Base-by-base conservation (phyloP, 1,140 invertebrate species). In the Phymorhynchus buccinoides region DNA sequence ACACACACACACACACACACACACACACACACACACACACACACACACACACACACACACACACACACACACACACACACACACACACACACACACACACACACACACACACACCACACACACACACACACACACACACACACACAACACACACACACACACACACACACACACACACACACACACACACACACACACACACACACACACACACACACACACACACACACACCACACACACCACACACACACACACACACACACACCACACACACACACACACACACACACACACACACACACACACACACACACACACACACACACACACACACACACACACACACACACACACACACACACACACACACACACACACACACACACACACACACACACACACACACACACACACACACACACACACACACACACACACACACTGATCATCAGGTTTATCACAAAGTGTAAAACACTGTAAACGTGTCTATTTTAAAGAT, bases 311-410 rank as follows among this genome's bases (percentile, higher is more conserved):
- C 66, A 12, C 9, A 68, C 27, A 32, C 32, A 32, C 27, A 27
- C 66, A 68, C 32, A n/a, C 66, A 32, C 66, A 68, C 66, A n/a
- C 66, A 68, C 32, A n/a, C 32, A n/a, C 32, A 27, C 66, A 27
- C 66, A 7, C 4, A 75, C 9, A 75, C 32, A 37, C 14, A 75
- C 30, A 75, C 71, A 75, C 71, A 75, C 71, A 75, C 71, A 75
- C 71, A 75, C 71, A 75, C 71, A 66, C 4, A 75, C 9, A 75
- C 32, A 37, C 14, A 75, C 30, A 75, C 71, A 75, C 71, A 75
- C 71, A 75, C 71, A 75, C 71, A 75, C 71, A 75, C 71, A 75
- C 71, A 75, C 44, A 48, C 44, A 48, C 44, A 48, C 66, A n/a
- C 27, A 68, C 66, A 68, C 66, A 68, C 66, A 68, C 7, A n/a